Evolutionary conservation across 2,888 invertebrate species (phyloP).

Genomic region (Mesorhabditis belari): DNA sequence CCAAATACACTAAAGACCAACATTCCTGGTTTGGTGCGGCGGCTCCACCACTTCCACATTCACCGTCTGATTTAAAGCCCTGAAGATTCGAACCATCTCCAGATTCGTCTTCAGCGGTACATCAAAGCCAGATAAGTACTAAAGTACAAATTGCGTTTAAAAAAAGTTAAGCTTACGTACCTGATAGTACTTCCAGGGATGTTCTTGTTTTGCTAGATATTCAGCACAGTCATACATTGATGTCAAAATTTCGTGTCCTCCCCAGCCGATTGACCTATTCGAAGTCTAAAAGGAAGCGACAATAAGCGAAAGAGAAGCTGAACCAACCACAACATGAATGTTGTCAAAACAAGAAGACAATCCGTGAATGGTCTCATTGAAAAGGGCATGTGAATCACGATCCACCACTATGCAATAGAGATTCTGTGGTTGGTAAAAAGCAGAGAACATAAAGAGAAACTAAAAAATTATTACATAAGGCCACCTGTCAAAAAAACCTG

Average conservation of each 20-base stretch:
- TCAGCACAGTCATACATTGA: neutral
- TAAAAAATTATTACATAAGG: conserved; percentile 14
- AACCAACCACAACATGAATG: conserved; percentile 35
- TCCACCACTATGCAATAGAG: conserved; percentile 41
- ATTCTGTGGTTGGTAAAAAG: conserved; percentile 46
- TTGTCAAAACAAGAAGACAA: conserved; percentile 32
- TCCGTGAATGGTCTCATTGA: conserved; percentile 21
- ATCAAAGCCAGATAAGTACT: conserved; percentile 26
- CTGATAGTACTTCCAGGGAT: conserved; percentile 17
- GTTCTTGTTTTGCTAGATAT: conserved; percentile 5
- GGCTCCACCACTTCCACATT: too few species aligned
- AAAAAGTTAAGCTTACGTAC: conserved; percentile 6
- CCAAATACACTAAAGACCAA: too few species aligned
- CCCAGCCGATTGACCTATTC: conserved; percentile 21
- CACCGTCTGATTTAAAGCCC: conserved; percentile 15
- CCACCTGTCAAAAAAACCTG: too few species aligned
- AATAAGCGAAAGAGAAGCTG: too few species aligned
- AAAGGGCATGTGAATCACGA: conserved; percentile 18
- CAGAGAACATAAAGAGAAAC: conserved; percentile 32
- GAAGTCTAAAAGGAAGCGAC: too few species aligned
- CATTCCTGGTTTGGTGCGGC: too few species aligned
- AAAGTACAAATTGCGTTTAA: conserved; percentile 1
- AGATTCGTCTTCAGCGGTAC: conserved; percentile 23
- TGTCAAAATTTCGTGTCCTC: conserved; percentile 24
- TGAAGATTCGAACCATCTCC: conserved; percentile 27